Conservation (phyloP, 2,888 invertebrate genomes). For the Sipha maydis region DNA sequence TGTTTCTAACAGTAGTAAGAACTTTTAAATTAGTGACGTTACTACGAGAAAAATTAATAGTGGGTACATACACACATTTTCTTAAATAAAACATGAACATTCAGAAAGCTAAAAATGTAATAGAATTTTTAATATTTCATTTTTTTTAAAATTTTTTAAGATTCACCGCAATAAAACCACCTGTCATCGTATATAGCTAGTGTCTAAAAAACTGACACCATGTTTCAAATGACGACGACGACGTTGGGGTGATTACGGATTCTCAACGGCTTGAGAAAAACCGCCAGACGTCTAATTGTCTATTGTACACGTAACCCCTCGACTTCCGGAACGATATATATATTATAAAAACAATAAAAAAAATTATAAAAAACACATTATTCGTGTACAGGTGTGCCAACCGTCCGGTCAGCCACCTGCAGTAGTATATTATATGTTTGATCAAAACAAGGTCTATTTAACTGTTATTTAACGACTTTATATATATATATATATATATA, state of each 20-base stretch:
- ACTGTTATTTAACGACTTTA: constrained; percentile 60
- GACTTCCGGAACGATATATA: constrained; percentile 53
- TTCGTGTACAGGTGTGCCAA: constrained; percentile 61
- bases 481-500: neutral
- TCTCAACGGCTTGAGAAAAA: constrained; percentile 56
- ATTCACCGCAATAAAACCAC: constrained; percentile 32
- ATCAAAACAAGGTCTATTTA: constrained; percentile 59
- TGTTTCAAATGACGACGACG: constrained; percentile 43
- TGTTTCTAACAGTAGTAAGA: neutral
- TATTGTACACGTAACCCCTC: constrained; percentile 59
- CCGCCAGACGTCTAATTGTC: constrained; percentile 59
- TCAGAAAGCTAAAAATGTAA: neutral
- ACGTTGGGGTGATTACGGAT: constrained; percentile 26
- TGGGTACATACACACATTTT: neutral
- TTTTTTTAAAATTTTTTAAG: neutral
- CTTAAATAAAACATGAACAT: neutral
- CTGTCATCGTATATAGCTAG: constrained; percentile 4
- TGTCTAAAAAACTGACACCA: constrained; percentile 16
- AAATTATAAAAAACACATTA: constrained; percentile 55
- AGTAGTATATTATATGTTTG: constrained; percentile 17
- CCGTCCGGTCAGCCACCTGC: constrained; percentile 58
- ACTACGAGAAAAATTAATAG: neutral
- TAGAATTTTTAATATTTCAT: constrained; percentile 10
- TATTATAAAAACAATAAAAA: constrained; percentile 47
- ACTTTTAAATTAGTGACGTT: neutral